Conservation (phyloP, 2,888 invertebrate genomes). For the Patella pellucida region DNA sequence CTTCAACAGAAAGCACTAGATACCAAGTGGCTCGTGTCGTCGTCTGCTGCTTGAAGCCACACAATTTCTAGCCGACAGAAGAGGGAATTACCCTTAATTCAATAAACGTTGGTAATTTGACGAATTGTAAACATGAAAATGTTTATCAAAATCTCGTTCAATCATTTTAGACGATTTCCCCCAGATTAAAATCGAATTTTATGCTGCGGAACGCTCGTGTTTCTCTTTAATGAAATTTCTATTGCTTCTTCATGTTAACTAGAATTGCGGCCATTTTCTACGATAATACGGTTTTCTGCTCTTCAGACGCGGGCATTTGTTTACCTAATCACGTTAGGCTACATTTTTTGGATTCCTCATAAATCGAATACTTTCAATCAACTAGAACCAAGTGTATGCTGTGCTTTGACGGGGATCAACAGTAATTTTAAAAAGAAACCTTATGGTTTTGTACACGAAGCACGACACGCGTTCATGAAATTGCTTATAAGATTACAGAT, state of each 20-base stretch:
- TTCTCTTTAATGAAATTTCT: conserved; percentile 24
- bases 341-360: conserved; percentile 21
- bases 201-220: conserved; percentile 37
- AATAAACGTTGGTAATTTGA: conserved; percentile 43
- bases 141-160: conserved; percentile 47
- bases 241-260: conserved; percentile 1
- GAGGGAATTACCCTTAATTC: conserved; percentile 32
- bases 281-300: conserved; percentile 23
- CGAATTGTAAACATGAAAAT: conserved; percentile 43
- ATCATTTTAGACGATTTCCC: conserved; percentile 44
- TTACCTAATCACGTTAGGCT: conserved; percentile 21
- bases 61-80: conserved; percentile 19
- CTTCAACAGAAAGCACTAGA: too few relatives aligned
- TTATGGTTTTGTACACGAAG: too few relatives aligned
- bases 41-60: conserved; percentile 22
- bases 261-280: neutral
- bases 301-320: conserved; percentile 21
- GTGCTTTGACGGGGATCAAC: too few relatives aligned
- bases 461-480: too few relatives aligned
- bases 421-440: too few relatives aligned
- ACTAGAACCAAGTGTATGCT: too few relatives aligned
- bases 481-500: too few relatives aligned
- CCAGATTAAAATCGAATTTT: conserved; percentile 45
- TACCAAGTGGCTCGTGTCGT: conserved; percentile 1
- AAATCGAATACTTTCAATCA: too few relatives aligned